Evolutionary conservation across 2,113 vertebrate species (phyloP), one percentile per base, ranked within the genome.

Genomic region (Sceloporus tristichus): DNA sequence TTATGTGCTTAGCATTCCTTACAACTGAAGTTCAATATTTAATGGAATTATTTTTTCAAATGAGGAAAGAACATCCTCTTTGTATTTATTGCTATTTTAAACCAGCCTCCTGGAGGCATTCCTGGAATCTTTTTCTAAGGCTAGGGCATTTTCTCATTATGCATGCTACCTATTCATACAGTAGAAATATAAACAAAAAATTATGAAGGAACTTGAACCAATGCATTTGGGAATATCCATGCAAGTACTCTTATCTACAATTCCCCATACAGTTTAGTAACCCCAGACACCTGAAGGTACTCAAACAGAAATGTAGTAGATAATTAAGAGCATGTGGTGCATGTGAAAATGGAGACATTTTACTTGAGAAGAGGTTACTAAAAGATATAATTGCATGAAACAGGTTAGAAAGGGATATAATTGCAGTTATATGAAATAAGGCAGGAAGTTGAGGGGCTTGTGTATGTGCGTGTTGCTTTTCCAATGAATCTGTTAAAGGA

Each of bases 361-460:
- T 54, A 21, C 13, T 18, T 48, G 56, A 92, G 87, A 84, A 14
- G 84, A 70, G 13, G n/a, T 40, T 48, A 68, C 84, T 85, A 89
- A 62, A 92, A 2, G 4, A n/a, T 0, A 62, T 42, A 85, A 87
- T 78, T 84, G 38, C 88, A 74, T 90, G 38, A 34, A 92, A 62
- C 42, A 90, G 87, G 13, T 2, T 84, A 38, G 0, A 80, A 88
- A 93, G 85, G 85, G 93, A 90, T 0, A 0, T 87, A 73, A 71
- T 87, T 87, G n/a, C 42, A 85, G 23, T 19, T 87, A 80, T 90
- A 92, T 34, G 11, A 92, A 92, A 87, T 86, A 4, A 62, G 6
- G 2, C 59, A 82, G 85, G 65, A 48, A 48, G 23, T 77, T 62
- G 59, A 18, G 18, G 59, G 59, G 56, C 9, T 10, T 13, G 59